phyloP scores from a whole-genome alignment of 2,113 vertebrate genomes.

The Thalassoma bifasciatum region DNA sequence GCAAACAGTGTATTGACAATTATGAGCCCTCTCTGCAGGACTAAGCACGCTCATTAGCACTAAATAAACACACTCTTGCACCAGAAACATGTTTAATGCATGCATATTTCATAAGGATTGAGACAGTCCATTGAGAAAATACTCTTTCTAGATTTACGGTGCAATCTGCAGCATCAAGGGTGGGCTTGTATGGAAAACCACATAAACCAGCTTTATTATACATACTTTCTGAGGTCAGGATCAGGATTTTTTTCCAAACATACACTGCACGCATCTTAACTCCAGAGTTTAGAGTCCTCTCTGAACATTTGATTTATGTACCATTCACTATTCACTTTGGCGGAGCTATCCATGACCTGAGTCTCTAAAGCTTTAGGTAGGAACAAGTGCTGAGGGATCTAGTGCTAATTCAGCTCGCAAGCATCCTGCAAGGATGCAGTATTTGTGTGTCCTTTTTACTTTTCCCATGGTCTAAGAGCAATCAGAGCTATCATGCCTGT shows the following conservation, averaged over 20 bases:
- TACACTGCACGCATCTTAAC: conserved; percentile 10
- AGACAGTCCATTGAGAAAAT: conserved; percentile 36
- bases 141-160: conserved; percentile 42
- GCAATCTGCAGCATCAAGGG: conserved; percentile 11
- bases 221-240: conserved; percentile 34
- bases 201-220: conserved; percentile 30
- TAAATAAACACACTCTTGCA: conserved; percentile 50
- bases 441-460: conserved; percentile 31
- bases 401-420: conserved; percentile 8
- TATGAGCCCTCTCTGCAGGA: conserved; percentile 33
- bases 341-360: conserved; percentile 17
- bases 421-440: neutral
- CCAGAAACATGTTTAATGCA: conserved; percentile 24
- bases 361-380: conserved; percentile 20
- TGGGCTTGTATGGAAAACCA: conserved; percentile 32
- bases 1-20: conserved; percentile 43
- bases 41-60: conserved; percentile 57
- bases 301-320: conserved; percentile 47
- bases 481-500: conserved; percentile 59
- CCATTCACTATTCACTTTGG: conserved; percentile 32
- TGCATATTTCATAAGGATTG: conserved; percentile 47
- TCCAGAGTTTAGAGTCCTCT: conserved; percentile 10
- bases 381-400: conserved; percentile 31
- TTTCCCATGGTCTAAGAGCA: conserved; percentile 55
- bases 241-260: conserved; percentile 27